Conservation (phyloP, 2,888 invertebrate species). For the Biston stratarius region DNA sequence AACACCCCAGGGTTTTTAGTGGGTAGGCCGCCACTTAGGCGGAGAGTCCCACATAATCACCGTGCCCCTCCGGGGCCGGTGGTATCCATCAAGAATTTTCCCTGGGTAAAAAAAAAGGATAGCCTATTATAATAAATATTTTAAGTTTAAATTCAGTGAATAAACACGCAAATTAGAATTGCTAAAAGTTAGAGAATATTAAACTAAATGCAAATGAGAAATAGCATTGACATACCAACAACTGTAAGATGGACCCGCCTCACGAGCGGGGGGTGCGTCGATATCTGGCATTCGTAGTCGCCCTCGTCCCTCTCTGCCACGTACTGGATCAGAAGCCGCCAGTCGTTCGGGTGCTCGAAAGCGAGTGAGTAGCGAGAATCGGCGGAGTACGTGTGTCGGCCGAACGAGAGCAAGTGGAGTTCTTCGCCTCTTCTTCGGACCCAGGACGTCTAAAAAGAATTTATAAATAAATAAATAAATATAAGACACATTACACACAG, state of each 20-base stretch:
- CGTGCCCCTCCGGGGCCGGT: too few species aligned
- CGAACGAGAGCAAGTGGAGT: constrained; percentile 89
- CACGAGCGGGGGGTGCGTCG: constrained; percentile 91
- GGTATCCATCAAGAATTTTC: too few species aligned
- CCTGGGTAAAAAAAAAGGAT: too few species aligned
- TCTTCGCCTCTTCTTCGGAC: constrained; percentile 89
- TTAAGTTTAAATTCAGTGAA: too few species aligned
- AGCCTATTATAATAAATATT: too few species aligned
- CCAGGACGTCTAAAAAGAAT: constrained; percentile 87
- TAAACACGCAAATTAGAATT: too few species aligned
- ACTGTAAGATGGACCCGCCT: constrained; percentile 89
- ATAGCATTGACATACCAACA: constrained; percentile 87
- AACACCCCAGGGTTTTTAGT: too few species aligned
- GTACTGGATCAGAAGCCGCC: constrained; percentile 91
- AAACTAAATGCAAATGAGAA: too few species aligned
- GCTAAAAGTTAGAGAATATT: too few species aligned
- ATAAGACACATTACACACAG: too few species aligned
- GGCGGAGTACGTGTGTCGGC: constrained; percentile 88
- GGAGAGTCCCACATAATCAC: too few species aligned
- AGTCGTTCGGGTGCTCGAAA: constrained; percentile 91
- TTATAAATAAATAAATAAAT: background rate
- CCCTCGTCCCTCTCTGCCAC: constrained; percentile 92
- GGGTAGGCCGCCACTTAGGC: too few species aligned
- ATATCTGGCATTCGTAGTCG: constrained; percentile 93
- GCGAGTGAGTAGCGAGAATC: constrained; percentile 90